Evolutionary conservation across 2,888 invertebrate species (phyloP).

Genomic region (Dynastes grantii): DNA sequence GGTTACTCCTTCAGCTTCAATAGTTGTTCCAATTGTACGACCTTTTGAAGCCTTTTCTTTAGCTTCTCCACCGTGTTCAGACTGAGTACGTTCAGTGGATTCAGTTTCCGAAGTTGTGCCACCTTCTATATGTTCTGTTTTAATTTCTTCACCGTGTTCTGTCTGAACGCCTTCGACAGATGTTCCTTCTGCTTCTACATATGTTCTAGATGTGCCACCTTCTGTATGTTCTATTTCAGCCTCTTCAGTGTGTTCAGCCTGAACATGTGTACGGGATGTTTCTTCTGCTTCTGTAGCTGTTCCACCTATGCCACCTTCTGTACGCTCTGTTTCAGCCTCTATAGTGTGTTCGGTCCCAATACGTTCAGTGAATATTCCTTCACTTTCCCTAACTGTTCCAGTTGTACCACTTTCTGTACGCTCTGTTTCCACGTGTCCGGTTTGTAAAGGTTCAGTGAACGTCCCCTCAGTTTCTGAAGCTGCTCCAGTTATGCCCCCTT

Average conservation of each 20-base stretch:
- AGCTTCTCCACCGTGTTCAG: too few species aligned
- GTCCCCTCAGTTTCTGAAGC: too few species aligned
- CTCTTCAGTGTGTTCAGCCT: neutral
- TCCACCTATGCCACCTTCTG: neutral
- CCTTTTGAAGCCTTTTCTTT: too few species aligned
- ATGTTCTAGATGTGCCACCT: neutral
- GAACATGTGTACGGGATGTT: too few species aligned
- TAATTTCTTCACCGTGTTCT: slow-evolving; percentile 10
- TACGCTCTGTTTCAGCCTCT: neutral
- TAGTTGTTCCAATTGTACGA: too few species aligned
- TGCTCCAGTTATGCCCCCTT: too few species aligned
- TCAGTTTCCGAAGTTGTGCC: neutral
- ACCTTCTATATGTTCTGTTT: neutral
- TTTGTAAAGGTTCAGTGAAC: too few species aligned
- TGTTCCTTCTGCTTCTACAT: neutral
- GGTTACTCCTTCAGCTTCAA: too few species aligned
- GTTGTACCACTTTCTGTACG: too few species aligned
- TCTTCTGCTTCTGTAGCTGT: neutral
- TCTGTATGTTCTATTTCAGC: neutral
- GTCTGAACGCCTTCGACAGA: neutral
- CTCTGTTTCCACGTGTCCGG: too few species aligned
- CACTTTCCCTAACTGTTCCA: too few species aligned
- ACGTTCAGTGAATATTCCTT: neutral
- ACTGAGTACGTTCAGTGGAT: too few species aligned
- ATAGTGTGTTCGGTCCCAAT: neutral